Conservation (phyloP, 2,797 vertebrate species). For the Orientallactaga sibirica region DNA sequence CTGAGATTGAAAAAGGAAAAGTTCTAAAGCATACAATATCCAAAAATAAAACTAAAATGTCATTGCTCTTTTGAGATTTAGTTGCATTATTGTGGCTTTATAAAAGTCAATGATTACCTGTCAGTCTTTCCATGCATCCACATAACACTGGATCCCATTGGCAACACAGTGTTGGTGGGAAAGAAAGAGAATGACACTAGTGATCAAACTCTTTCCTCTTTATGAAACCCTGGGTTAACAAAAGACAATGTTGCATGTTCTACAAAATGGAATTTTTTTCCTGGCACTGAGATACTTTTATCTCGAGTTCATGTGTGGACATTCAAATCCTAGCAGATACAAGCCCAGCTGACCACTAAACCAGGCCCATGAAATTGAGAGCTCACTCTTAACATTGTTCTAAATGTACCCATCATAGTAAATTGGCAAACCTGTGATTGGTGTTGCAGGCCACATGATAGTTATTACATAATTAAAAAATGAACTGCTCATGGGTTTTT, state of each 20-base stretch:
- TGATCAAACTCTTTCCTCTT: neutral
- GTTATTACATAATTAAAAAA: constrained; percentile 1
- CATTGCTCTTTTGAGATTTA: constrained; percentile 52
- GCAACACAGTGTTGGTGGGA: neutral
- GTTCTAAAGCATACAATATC: constrained; percentile 43
- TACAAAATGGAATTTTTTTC: constrained; percentile 43
- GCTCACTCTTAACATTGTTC: neutral
- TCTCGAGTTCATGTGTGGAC: neutral
- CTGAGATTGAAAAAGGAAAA: constrained; percentile 43
- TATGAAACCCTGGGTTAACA: constrained; percentile 40
- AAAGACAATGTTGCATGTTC: neutral
- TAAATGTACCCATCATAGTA: constrained; percentile 34
- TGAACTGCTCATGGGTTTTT: neutral
- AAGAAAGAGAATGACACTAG: constrained; percentile 5
- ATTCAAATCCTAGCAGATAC: neutral
- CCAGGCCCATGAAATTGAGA: neutral
- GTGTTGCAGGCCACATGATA: neutral
- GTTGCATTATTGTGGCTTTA: constrained; percentile 33
- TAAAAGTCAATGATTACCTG: constrained; percentile 23
- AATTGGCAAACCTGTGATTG: constrained; percentile 34
- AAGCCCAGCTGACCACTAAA: constrained; percentile 14
- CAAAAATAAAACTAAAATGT: constrained; percentile 59
- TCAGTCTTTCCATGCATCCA: neutral
- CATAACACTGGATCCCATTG: neutral
- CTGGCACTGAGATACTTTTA: neutral